Base-by-base conservation (phyloP, 2,797 vertebrate species). In the Aldrovandia affinis region DNA sequence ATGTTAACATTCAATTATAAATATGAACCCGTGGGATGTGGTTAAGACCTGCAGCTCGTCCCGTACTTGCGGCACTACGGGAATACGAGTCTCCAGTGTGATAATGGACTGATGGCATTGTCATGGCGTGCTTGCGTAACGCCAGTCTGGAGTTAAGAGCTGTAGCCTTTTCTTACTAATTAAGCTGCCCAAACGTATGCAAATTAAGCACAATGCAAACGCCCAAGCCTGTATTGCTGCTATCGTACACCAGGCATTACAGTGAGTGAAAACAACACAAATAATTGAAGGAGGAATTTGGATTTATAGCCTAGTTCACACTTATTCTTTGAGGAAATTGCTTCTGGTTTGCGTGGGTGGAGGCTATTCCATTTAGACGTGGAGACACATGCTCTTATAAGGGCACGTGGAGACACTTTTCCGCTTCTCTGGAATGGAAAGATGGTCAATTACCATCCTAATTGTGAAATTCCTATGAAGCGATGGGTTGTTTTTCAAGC, bases 131-230 rank as follows among this genome's bases (percentile, higher is more conserved):
- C 70, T 33, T 44, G 36, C 70, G 12, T 39, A 42, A 9, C 20
- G 12, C 1, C 36, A 12, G 7, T 75, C 70, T 18, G 8, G 68
- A 39, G 39, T 39, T 70, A n/a, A 44, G 39, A 22, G 70, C 39
- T 22, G 8, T 44, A 39, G 39, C 20, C 44, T 39, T 9, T 44
- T 22, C 70, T 75, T 42, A 25, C 20, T 25, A 42, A 75, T 75
- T 75, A 75, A 39, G 39, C 36, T 3, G 20, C 70, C 18, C 70
- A 75, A 44, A 75, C 70, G 9, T 75, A 75, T 75, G 70, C 70
- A 44, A 75, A 75, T 33, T 10, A 68, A 30, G 33, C 22, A 61
- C 30, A 30, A 33, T 42, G 8, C 70, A 44, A 6, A 2, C 25
- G 39, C 39, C 42, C 20, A n/a, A 22, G 36, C 39, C 39, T n/a